Evolutionary conservation across 2,888 invertebrate species (phyloP), one percentile per base, ranked within the genome.

Genomic region (Pristionchus mayeri): DNA sequence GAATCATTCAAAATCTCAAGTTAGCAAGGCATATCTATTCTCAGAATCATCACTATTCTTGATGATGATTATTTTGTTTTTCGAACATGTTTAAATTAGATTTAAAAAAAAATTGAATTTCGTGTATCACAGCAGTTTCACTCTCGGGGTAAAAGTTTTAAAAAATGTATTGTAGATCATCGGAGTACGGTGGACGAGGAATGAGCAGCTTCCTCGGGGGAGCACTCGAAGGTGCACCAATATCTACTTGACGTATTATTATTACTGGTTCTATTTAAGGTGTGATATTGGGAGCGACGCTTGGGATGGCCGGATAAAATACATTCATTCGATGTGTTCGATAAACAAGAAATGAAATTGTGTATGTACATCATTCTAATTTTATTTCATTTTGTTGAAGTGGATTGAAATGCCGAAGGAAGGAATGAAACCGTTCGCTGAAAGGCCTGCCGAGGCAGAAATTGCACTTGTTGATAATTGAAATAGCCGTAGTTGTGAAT

Each of bases 161-260:
- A n/a, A n/a, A n/a, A n/a, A n/a, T n/a, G n/a, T n/a, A n/a, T n/a
- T n/a, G n/a, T n/a, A n/a, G n/a, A n/a, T n/a, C n/a, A n/a, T n/a
- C n/a, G n/a, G n/a, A n/a, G n/a, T n/a, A n/a, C 24, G 71, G 84
- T n/a, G 40, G 84, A 18, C 18, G 67, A n/a, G n/a, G 40, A 27
- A 57, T 71, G 9, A 54, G 52, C n/a, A 75, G 84, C 24, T 84
- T 84, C 40, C 18, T 84, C 13, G 54, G 37, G 16, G 84, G 84
- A 37, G 84, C 84, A 71, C 71, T 84, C 50, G 84, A 84, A 75
- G 84, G 84, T n/a, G n/a, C n/a, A n/a, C n/a, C n/a, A n/a, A n/a
- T n/a, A n/a, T n/a, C n/a, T n/a, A n/a, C n/a, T n/a, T n/a, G n/a
- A n/a, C n/a, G n/a, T n/a, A n/a, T n/a, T n/a, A n/a, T n/a, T n/a